phyloP scores from a whole-genome alignment of 2,113 vertebrate species.

The Sitta europaea region DNA sequence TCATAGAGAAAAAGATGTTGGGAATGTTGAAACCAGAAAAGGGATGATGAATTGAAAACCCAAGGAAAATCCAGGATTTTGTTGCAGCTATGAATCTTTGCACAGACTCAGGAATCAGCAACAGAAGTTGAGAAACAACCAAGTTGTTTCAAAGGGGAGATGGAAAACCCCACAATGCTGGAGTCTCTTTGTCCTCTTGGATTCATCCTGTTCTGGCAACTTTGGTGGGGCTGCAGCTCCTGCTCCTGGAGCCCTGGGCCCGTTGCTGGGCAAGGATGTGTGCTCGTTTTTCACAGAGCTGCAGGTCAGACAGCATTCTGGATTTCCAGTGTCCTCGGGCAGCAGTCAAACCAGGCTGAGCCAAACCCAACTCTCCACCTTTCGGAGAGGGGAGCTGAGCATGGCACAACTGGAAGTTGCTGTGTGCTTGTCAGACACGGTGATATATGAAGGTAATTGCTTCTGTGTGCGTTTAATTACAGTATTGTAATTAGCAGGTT shows the following conservation, averaged over 20 bases:
- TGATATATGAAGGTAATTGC: constrained; percentile 66
- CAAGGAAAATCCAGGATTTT: not conserved
- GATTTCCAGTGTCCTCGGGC: not conserved
- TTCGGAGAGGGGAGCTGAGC: not conserved
- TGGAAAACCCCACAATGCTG: fast-evolving
- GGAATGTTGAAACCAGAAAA: not conserved
- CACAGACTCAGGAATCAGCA: not conserved
- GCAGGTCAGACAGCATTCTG: not conserved
- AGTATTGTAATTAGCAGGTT: constrained; percentile 64
- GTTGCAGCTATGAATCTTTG: not conserved
- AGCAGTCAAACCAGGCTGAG: not conserved
- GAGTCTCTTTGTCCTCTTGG: too few relatives aligned
- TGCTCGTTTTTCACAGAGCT: too few relatives aligned
- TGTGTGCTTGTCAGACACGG: not conserved
- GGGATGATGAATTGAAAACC: not conserved
- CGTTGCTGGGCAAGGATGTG: fast-evolving
- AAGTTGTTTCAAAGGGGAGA: not conserved
- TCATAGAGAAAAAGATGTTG: not conserved
- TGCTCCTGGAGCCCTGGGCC: not conserved
- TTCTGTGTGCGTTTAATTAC: constrained; percentile 52
- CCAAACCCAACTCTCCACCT: not conserved
- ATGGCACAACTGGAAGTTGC: not conserved
- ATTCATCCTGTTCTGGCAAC: not conserved
- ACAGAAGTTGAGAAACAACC: not conserved
- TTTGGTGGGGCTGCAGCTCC: not conserved